Evolutionary conservation across 2,797 vertebrate species (phyloP), one percentile per base, ranked within the genome.

Genomic region (Cirrhinus molitorella): DNA sequence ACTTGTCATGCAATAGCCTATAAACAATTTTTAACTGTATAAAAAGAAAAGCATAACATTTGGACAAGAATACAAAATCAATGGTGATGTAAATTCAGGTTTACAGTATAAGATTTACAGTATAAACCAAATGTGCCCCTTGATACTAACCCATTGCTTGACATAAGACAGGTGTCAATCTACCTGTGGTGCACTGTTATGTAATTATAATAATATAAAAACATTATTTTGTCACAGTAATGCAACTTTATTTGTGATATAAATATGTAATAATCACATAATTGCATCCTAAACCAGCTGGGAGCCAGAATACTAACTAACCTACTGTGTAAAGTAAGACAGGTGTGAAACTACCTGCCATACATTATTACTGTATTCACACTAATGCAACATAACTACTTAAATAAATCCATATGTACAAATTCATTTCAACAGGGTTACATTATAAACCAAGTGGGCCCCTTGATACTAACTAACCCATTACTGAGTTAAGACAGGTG

Each of bases 391-490:
- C 51, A 75, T 57, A 5, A 45, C 2, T 31, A 31, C 25, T 21
- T 25, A 14, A 8, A n/a, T 19, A 53, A 14, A 78, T 31, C 37
- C 34, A 43, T 28, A 17, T 10, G n/a, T 23, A 57, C n/a, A 43
- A 21, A 43, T 19, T 19, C 0, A 59, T 59, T 43, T 43, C 4
- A 43, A 45, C 43, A 28, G 0, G 9, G 1, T 61, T 76, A 47
- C 28, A 70, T 63, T 57, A 31, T 13, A 85, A 81, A 66, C 87
- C 21, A 77, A 61, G n/a, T 34, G 71, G 81, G 86, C 45, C 83
- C 78, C n/a, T 68, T 86, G 49, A n/a, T 40, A 21, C 17, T 28
- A 31, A 65, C 23, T 47, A 71, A 55, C 65, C 40, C 72, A 87
- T 67, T 14, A 34, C 31, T 34, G 31, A 80, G 83, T 55, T 28